Evolutionary conservation across 92 coral and sea anemone genomes (phyloP), one percentile per base, ranked within the genome.

Genomic region (Parazoanthus swiftii): DNA sequence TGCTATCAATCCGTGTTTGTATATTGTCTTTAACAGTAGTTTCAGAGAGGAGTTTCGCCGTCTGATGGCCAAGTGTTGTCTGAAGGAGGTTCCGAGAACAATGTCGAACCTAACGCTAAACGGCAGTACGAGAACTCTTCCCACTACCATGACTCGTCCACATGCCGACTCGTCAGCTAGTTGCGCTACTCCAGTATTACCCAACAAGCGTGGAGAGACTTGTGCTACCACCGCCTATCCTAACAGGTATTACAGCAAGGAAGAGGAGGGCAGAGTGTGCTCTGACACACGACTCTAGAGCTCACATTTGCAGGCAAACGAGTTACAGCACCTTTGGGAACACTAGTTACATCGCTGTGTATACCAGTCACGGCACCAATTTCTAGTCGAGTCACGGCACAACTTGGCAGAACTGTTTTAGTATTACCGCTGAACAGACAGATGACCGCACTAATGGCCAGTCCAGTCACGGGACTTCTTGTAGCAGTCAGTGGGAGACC

Each of bases 1-100:
- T 33, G 87, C 87, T 23, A 84, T 84, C 78, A 84, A 84, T 74
- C 87, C 87, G 67, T 84, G 87, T 37, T 20, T 84, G 39, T 84
- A 84, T 38, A 48, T 84, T 21, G 77, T 84, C 66, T 84, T 84
- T 8, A 84, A 84, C 67, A 84, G 77, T 79, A 84, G 44, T 48
- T 84, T 84, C n/a, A 72, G 77, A 74, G 79, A 71, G 42, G 87
- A 84, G 23, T 71, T 71, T 54, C 43, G 59, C 54, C 78, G 79
- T 7, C 79, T 84, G 66, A 11, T 84, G 33, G 87, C 50, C 5
- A 84, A 33, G 87, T 84, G 44, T 36, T 84, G 63, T 16, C 56
- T 14, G 87, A 71, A 46, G 44, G 87, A 74, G 18, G 13, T 71
- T 26, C 77, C 42, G 33, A 84, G 87, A 20, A 48, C 79, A 43